These are phyloP conservation scores for Phyllotis vaccarum DNA, from an alignment of 2,797 vertebrate species.

Conservation along the genomic window DNA sequence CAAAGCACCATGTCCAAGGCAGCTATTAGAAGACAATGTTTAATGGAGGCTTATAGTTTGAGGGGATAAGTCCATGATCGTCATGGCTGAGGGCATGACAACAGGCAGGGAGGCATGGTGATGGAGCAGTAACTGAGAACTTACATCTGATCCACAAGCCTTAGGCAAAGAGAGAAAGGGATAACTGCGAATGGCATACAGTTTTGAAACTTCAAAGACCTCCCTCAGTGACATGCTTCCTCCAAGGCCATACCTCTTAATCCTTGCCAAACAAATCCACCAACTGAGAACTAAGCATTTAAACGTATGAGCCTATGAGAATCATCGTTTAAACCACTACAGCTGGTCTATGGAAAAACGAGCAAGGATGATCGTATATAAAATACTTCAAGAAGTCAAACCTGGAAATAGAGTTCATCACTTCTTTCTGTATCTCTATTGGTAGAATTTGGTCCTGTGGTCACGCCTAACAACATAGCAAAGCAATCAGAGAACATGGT, in stretches of 20 bases:
- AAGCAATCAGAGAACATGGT: conserved; percentile 7
- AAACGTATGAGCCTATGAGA: background rate
- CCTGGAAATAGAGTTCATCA: background rate
- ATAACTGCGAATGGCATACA: background rate
- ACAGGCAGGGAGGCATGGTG: background rate
- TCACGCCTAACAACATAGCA: background rate
- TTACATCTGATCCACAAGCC: background rate
- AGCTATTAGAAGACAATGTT: background rate
- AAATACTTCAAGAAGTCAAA: conserved; percentile 8
- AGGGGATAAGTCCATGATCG: background rate
- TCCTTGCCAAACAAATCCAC: background rate
- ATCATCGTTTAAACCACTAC: background rate
- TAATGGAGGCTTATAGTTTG: background rate
- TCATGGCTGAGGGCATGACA: background rate
- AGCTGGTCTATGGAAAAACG: background rate
- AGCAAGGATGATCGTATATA: background rate
- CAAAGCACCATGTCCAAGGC: background rate
- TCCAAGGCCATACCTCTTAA: background rate
- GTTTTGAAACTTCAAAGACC: background rate
- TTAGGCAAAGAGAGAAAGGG: background rate
- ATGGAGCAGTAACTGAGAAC: background rate
- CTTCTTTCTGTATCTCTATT: background rate
- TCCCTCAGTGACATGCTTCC: background rate
- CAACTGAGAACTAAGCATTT: background rate
- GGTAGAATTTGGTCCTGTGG: background rate